These are phyloP conservation scores for Ceratosolen fusciceps DNA, from an alignment of 1,140 invertebrate genomes.

Conservation along the genomic window DNA sequence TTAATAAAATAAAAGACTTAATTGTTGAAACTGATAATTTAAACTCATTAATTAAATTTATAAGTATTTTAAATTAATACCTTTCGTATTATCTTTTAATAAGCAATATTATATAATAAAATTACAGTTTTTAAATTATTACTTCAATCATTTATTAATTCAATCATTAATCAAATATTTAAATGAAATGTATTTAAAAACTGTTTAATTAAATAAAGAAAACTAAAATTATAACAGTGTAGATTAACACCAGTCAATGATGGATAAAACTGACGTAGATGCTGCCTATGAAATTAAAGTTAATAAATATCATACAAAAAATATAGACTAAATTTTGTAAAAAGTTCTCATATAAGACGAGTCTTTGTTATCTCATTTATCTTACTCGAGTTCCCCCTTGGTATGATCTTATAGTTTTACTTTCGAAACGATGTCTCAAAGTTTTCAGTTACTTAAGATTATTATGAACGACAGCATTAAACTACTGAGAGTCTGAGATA, in stretches of 20 bases:
- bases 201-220: no score
- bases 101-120: no score
- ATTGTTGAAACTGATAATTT: no score
- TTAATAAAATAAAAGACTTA: no score
- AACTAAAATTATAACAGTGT: not conserved
- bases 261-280: not conserved
- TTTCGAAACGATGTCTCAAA: conserved; percentile 26
- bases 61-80: no score
- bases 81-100: no score
- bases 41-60: no score
- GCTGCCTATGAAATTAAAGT: not conserved
- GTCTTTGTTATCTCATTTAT: not conserved
- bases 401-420: conserved; percentile 17
- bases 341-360: not conserved
- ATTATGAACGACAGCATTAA: conserved; percentile 49
- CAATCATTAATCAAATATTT: no score
- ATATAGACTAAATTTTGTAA: conserved; percentile 22
- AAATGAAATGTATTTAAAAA: no score
- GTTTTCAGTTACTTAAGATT: conserved; percentile 37
- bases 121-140: no score
- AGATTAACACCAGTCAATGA: not conserved
- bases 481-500: not conserved
- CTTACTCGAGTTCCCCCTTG: not conserved
- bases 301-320: not conserved
- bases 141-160: no score